These are phyloP conservation scores for Gavialis gangeticus DNA, from an alignment of 2,113 vertebrate species.

Conservation along the genomic window DNA sequence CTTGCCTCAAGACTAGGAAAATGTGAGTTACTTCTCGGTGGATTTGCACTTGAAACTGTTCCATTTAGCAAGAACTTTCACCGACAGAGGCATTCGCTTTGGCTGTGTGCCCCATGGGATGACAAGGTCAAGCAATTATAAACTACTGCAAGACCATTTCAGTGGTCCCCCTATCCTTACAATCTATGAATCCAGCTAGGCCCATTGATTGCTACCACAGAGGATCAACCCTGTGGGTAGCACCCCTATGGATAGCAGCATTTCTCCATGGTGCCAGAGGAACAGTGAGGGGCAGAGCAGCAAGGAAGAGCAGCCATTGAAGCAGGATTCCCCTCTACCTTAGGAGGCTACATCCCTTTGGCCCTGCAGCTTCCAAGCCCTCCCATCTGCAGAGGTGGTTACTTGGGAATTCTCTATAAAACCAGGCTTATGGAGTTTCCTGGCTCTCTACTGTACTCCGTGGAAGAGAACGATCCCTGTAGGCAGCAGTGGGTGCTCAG, in stretches of 20 bases:
- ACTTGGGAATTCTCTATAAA: not conserved
- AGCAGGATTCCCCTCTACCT: not conserved
- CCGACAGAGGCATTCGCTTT: not conserved
- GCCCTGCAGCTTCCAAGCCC: not conserved
- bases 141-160: no score
- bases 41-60: rapidly evolving
- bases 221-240: not conserved
- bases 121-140: no score
- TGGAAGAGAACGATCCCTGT: not conserved
- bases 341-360: not conserved
- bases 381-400: not conserved
- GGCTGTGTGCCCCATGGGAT: no score
- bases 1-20: not conserved
- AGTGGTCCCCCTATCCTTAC: not conserved
- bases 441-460: not conserved
- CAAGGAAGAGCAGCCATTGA: not conserved
- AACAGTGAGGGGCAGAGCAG: no score
- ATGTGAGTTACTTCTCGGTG: not conserved
- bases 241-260: no score
- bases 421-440: not conserved
- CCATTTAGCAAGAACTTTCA: not conserved
- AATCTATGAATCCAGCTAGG: rapidly evolving
- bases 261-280: not conserved
- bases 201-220: not conserved
- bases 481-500: not conserved